Conservation (phyloP, 2,113 vertebrate genomes). For the Apistogramma diplotaenia region DNA sequence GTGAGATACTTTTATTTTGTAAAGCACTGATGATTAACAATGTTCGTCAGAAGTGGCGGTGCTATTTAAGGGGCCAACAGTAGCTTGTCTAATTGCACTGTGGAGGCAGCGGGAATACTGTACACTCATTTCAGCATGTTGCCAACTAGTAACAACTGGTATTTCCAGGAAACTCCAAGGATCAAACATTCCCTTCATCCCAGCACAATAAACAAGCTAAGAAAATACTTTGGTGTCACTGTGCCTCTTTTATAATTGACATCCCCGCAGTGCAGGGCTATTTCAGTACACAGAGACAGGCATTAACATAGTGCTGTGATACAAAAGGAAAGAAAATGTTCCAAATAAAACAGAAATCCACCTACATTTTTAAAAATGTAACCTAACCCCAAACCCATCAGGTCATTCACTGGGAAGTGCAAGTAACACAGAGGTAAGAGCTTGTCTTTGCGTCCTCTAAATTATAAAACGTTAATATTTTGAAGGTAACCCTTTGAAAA, state of each 20-base stretch:
- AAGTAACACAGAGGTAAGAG: slow-evolving; percentile 42
- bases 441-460: slow-evolving; percentile 33
- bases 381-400: background rate
- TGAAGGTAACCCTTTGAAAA: slow-evolving; percentile 53
- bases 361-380: background rate
- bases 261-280: slow-evolving; percentile 59
- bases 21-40: slow-evolving; percentile 1
- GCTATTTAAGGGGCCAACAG: slow-evolving; percentile 30
- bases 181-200: slow-evolving; percentile 49
- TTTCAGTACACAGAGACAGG: slow-evolving; percentile 49
- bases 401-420: slow-evolving; percentile 38
- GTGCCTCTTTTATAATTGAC: slow-evolving; percentile 63
- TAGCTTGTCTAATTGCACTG: slow-evolving; percentile 56
- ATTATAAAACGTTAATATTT: slow-evolving; percentile 52
- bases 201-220: slow-evolving; percentile 49
- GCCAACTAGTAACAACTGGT: slow-evolving; percentile 9
- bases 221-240: slow-evolving; percentile 56
- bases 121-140: slow-evolving; percentile 19
- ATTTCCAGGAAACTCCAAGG: slow-evolving; percentile 27
- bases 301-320: slow-evolving; percentile 53
- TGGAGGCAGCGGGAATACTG: slow-evolving; percentile 24
- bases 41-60: slow-evolving; percentile 22
- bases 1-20: background rate
- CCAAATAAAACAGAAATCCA: background rate
- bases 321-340: slow-evolving; percentile 21